Evolutionary conservation across 2,797 vertebrate species (phyloP).

Genomic region (Clarias pachynema): DNA sequence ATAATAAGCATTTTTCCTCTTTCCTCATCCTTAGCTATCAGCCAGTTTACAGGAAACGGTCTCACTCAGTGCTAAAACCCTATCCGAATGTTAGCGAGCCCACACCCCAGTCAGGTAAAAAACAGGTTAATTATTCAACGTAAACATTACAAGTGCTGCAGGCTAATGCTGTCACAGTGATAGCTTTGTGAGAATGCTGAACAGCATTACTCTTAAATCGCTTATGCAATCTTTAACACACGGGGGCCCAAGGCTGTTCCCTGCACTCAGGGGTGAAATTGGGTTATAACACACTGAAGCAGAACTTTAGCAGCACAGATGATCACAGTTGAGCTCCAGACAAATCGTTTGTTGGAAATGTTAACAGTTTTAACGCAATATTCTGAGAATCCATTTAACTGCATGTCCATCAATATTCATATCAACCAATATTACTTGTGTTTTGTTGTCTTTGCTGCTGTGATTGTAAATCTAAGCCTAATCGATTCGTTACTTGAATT

Average conservation of each 20-base stretch:
- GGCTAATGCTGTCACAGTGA: constrained; percentile 52
- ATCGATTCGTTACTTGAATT: not conserved
- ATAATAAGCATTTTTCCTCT: not conserved
- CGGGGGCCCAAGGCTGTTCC: not conserved
- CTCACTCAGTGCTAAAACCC: not conserved
- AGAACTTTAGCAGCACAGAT: not conserved
- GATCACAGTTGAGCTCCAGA: not conserved
- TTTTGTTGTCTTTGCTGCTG: not conserved
- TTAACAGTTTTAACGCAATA: not conserved
- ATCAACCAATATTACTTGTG: not conserved
- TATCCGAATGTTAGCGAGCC: not conserved
- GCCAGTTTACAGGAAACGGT: not conserved
- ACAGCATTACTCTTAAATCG: constrained; percentile 33
- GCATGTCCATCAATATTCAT: not conserved
- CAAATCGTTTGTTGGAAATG: not conserved
- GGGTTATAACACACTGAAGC: not conserved
- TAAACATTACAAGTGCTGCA: not conserved
- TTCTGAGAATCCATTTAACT: not conserved
- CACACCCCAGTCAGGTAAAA: constrained; percentile 5
- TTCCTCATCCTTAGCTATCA: not conserved
- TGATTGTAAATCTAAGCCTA: not conserved
- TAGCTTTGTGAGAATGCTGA: constrained; percentile 16
- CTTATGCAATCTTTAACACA: constrained; percentile 20
- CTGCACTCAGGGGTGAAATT: not conserved
- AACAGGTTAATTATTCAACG: constrained; percentile 2